Conservation (phyloP, 2,113 vertebrate species). For the Dromiciops gliroides region DNA sequence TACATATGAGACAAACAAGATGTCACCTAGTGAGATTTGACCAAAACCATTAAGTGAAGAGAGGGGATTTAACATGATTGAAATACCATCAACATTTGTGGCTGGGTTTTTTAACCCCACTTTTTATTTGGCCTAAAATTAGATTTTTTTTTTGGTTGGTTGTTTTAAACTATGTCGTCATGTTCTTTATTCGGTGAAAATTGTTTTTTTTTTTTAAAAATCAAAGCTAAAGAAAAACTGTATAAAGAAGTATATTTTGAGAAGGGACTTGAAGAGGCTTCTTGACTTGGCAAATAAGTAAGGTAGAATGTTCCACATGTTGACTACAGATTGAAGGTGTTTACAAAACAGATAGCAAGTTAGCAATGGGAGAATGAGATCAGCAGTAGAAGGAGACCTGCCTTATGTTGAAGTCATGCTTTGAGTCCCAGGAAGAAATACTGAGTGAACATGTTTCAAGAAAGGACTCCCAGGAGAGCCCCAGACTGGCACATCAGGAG, state of each 20-base stretch:
- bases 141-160: not conserved
- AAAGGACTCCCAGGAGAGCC: not conserved
- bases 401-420: not conserved
- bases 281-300: constrained; percentile 18
- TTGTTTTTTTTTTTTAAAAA: constrained; percentile 1
- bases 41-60: constrained; percentile 7
- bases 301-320: not conserved
- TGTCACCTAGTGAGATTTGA: not conserved
- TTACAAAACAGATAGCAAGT: constrained; percentile 21
- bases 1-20: not conserved
- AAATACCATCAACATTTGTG: not conserved
- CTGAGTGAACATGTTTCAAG: not conserved
- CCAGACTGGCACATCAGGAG: not conserved
- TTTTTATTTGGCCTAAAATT: constrained; percentile 9
- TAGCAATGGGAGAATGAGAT: not conserved
- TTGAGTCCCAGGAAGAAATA: not conserved
- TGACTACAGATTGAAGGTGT: not conserved
- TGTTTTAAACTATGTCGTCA: not conserved
- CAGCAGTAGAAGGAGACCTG: not conserved
- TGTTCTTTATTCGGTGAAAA: constrained; percentile 17
- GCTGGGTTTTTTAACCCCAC: not conserved
- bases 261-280: not conserved
- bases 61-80: not conserved
- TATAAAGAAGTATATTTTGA: not conserved
- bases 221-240: not conserved